Base-by-base conservation (phyloP, 2,888 invertebrate genomes). In the Halictus ligatus region DNA sequence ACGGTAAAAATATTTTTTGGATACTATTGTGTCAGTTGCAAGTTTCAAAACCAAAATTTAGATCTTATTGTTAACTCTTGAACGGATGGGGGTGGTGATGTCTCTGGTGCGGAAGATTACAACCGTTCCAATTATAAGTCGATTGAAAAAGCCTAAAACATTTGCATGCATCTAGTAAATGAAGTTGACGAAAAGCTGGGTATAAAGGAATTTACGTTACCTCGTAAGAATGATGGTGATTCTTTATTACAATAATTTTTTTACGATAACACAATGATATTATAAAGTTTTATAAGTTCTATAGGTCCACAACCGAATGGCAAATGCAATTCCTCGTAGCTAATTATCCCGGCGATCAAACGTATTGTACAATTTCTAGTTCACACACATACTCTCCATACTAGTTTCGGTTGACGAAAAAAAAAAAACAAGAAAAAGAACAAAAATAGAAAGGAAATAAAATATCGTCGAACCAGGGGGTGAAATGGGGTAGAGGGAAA, bases 181-280 rank as follows among this genome's bases (percentile, higher is more conserved):
- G 13, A 25, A 29, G 60, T 67, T 13, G 7, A 18, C 2, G 35
- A 67, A 67, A 35, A 6, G 25, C 7, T 2, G 29, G 35, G 35
- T 6, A 35, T 18, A 35, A 35, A n/a, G 43, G 6, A n/a, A 71
- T 13, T 12, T 5, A 43, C 43, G n/a, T n/a, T 7, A 5, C 25
- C 13, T 69, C 21, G 50, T 87, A 87, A 84, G 84, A 88, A 84
- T 88, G 84, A 89, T 87, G 85, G 89, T 88, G 89, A 80, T 92
- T 92, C 91, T 94, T 94, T 94, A 94, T 94, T 94, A 94, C 93
- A 95, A 93, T 94, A 93, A 91, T 92, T 94, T 92, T 54, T 90
- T 94, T 94, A 93, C 92, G 92, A 93, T 93, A 93, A 74, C 94
- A 93, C 89, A 93, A 91, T 90, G 90, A 93, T 94, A 93, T 90